Conservation (phyloP, 2,888 invertebrate genomes). For the Timema podura region DNA sequence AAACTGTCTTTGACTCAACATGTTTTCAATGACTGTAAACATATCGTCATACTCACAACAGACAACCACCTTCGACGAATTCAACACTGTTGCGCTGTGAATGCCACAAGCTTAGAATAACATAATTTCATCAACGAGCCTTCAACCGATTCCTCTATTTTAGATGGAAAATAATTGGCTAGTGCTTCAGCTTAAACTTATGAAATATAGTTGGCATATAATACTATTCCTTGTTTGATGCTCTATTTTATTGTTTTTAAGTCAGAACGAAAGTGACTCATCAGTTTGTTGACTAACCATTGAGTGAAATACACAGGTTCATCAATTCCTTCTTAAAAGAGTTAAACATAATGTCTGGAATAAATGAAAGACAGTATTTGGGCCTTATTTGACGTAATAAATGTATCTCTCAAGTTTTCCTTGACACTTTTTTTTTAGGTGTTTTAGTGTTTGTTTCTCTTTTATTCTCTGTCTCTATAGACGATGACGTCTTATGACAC, state of each 20-base stretch:
- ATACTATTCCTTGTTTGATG: not conserved
- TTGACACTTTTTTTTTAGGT: constrained; percentile 2
- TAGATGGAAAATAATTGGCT: not conserved
- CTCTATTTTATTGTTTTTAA: not conserved
- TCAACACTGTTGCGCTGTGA: no score
- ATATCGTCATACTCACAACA: no score
- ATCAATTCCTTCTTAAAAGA: constrained; percentile 6
- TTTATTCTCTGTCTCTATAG: constrained; percentile 3
- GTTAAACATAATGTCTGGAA: not conserved
- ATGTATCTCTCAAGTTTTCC: not conserved
- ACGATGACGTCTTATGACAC: not conserved
- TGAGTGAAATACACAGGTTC: not conserved
- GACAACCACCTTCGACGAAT: no score
- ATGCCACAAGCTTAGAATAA: no score
- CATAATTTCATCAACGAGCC: no score
- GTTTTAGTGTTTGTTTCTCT: constrained; percentile 8
- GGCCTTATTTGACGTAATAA: constrained; percentile 8
- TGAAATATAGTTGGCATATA: not conserved
- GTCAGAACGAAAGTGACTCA: not conserved
- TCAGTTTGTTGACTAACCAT: not conserved
- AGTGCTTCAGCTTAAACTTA: not conserved
- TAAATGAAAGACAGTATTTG: not conserved
- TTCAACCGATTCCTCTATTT: not conserved
- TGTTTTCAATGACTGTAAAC: no score
- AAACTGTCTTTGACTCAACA: no score